A percentile compares a stretch with the other conserved stretches of the same genome.
Conservation (phyloP, 1,140 invertebrate genomes). For the Drosophila chauvacae region DNA sequence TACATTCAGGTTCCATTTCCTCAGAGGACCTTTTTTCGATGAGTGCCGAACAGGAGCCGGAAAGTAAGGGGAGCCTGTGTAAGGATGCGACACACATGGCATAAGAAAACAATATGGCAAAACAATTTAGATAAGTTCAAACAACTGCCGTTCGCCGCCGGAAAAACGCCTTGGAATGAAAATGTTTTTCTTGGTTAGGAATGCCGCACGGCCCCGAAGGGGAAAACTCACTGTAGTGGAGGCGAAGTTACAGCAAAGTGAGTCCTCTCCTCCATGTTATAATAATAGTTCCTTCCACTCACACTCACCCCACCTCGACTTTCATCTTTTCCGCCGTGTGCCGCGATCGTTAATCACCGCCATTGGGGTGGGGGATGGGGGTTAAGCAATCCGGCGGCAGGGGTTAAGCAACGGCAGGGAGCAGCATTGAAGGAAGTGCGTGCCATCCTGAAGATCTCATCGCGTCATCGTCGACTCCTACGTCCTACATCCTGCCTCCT, state of each 20-base stretch:
- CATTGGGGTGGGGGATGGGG: neutral
- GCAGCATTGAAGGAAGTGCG: constrained; percentile 28
- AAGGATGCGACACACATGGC: constrained; percentile 69
- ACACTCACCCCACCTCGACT: constrained; percentile 29
- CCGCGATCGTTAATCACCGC: constrained; percentile 76
- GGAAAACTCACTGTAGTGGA: neutral
- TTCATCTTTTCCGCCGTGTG: constrained; percentile 64
- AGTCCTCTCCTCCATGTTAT: constrained; percentile 28
- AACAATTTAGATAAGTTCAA: constrained; percentile 83
- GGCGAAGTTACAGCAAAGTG: constrained; percentile 2
- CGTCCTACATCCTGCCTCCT: neutral
- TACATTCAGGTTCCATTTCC: neutral
- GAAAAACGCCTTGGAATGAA: constrained; percentile 76
- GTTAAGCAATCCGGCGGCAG: constrained; percentile 8
- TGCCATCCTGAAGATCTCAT: constrained; percentile 37
- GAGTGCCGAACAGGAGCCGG: neutral
- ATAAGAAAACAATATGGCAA: constrained; percentile 82
- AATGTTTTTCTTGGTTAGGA: constrained; percentile 77
- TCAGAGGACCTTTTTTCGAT: neutral
- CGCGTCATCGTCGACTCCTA: constrained; percentile 30
- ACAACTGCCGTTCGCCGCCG: constrained; percentile 59
- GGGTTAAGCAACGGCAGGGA: neutral
- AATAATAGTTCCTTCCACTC: constrained; percentile 50
- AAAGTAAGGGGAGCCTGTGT: neutral
- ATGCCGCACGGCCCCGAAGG: constrained; percentile 36